phyloP scores from a whole-genome alignment of 1,140 invertebrate genomes.

The Hyposmocoma kahamanoa region DNA sequence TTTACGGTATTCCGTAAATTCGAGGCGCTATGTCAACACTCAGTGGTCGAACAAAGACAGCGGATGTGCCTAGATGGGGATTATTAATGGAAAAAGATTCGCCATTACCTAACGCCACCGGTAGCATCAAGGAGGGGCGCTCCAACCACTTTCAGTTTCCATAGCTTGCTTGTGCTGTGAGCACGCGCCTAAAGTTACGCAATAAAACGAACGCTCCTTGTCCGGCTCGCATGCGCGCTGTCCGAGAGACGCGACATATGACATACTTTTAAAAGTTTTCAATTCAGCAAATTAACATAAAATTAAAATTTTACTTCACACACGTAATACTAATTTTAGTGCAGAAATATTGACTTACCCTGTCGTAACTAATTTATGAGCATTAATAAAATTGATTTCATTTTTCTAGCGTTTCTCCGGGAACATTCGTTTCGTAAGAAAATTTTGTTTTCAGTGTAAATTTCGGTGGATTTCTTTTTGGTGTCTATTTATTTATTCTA shows the following conservation, averaged over 20 bases:
- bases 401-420: conserved; percentile 12
- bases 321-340: no score
- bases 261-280: conserved; percentile 45
- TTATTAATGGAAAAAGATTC: conserved; percentile 51
- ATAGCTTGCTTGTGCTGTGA: conserved; percentile 30
- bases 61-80: conserved; percentile 49
- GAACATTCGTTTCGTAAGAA: conserved; percentile 7
- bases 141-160: conserved; percentile 65
- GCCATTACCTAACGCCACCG: conserved; percentile 43
- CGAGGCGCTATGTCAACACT: conserved; percentile 29
- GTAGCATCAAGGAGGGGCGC: conserved; percentile 42
- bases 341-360: no score
- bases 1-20: no score
- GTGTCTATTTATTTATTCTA: conserved; percentile 17
- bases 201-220: conserved; percentile 19
- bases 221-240: conserved; percentile 9
- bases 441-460: conserved; percentile 12
- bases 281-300: no score
- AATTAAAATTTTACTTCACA: no score
- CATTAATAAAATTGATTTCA: conserved; percentile 8
- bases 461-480: conserved; percentile 15
- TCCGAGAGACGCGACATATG: conserved; percentile 33
- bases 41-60: conserved; percentile 27
- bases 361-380: conserved; percentile 18
- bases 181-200: conserved; percentile 41